phyloP scores from a whole-genome alignment of 2,797 vertebrate species.

The Cyprinella venusta region DNA sequence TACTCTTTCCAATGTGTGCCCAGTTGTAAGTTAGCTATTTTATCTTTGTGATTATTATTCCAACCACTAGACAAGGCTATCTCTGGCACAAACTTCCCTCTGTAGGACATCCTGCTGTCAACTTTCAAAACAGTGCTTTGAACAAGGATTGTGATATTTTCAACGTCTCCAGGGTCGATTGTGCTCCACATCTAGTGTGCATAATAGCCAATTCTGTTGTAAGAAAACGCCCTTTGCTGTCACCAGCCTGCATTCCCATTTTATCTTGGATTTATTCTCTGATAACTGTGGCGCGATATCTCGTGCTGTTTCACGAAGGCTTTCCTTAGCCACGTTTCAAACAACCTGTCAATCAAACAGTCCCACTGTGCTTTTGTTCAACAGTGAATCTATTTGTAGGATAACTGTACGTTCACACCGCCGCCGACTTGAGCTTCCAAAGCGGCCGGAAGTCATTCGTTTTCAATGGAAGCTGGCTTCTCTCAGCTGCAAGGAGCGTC shows the following conservation, averaged over 20 bases:
- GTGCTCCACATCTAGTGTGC: not conserved
- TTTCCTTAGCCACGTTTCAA: constrained; percentile 13
- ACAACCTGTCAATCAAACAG: constrained; percentile 37
- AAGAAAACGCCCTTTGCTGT: constrained; percentile 11
- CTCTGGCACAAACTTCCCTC: constrained; percentile 1
- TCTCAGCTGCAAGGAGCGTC: too few species aligned
- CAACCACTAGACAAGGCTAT: not conserved
- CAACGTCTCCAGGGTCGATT: not conserved
- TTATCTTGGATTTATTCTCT: constrained; percentile 38
- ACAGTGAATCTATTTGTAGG: constrained; percentile 7
- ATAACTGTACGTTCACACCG: too few species aligned
- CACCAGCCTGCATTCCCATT: constrained; percentile 23
- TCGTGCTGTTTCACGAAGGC: not conserved
- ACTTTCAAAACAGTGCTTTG: constrained; percentile 27
- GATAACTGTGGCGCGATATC: constrained; percentile 21
- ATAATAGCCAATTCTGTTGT: not conserved
- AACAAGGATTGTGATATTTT: constrained; percentile 9
- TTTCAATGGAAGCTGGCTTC: too few species aligned
- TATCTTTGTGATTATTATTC: not conserved
- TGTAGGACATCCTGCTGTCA: constrained; percentile 23
- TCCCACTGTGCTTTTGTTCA: constrained; percentile 2
- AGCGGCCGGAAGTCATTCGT: too few species aligned
- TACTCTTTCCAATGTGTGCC: too few species aligned
- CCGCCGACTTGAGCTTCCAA: too few species aligned
- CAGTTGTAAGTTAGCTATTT: not conserved